These are phyloP conservation scores for Thamnophis sirtalis DNA, from an alignment of 2,113 vertebrate genomes.

Conservation along the genomic window DNA sequence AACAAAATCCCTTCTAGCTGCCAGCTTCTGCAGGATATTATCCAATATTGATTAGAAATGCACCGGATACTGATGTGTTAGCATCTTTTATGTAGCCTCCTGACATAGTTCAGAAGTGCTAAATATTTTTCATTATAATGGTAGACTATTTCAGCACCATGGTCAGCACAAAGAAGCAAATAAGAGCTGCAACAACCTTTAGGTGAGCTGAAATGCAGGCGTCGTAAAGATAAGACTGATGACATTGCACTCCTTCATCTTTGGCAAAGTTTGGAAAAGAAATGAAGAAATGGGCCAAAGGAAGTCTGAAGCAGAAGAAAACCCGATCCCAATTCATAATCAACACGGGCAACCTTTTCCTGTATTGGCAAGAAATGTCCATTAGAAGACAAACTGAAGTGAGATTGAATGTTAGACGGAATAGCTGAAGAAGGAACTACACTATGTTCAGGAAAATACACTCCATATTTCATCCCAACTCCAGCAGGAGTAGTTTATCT, in stretches of 20 bases:
- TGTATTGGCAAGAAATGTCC: constrained; percentile 11
- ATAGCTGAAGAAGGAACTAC: constrained; percentile 62
- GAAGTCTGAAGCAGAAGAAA: not conserved
- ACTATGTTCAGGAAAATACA: constrained; percentile 78
- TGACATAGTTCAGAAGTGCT: fast-evolving
- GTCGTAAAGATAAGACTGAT: not conserved
- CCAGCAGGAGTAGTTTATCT: constrained; percentile 54
- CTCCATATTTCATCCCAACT: constrained; percentile 79
- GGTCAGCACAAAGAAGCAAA: constrained; percentile 44
- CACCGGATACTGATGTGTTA: fast-evolving
- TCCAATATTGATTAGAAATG: not conserved
- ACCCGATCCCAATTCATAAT: not conserved
- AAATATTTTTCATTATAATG: not conserved
- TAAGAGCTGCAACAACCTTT: fast-evolving
- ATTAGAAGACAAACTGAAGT: constrained; percentile 17
- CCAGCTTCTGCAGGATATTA: not conserved
- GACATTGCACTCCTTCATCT: not conserved
- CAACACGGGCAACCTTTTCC: not conserved
- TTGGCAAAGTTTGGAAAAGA: not conserved
- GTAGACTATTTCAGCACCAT: constrained; percentile 47
- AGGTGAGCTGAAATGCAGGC: not conserved
- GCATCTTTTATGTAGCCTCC: not conserved
- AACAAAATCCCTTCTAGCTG: constrained; percentile 35
- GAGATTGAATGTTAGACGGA: constrained; percentile 19
- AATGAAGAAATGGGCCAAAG: not conserved